Base-by-base conservation (phyloP, 2,888 invertebrate species). In the Eupithecia centaureata region DNA sequence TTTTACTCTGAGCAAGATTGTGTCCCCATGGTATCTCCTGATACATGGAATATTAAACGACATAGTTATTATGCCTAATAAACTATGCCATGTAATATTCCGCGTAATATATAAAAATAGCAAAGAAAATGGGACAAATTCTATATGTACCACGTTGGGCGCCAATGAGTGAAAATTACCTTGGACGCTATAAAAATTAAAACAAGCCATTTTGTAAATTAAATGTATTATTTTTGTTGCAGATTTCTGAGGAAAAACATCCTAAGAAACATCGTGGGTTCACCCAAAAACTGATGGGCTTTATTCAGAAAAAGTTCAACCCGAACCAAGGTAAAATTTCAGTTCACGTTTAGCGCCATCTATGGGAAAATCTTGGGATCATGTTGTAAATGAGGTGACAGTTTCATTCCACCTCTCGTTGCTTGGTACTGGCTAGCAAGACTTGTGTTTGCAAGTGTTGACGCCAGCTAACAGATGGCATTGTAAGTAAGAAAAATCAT, bases 201-300 rank as follows among this genome's bases (percentile, higher is more conserved):
- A 51, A 1, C 5, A 13, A 1, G 4, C 1, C 13, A 4, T 0
- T 12, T 25, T 51, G 25, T 51, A 25, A 51, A 22, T 1, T 28
- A n/a, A 28, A 18, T 0, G 10, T 56, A 7, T 3, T 32, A n/a
- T 32, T 32, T 42, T 74, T 64, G 63, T 78, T 73, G 0, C 77
- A 85, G 85, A 79, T 70, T 65, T 68, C 73, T 33, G 82, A 81
- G 12, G 83, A 81, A 18, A 77, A 78, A 30, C 81, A 79, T 1
- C 65, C 69, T 0, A 82, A 79, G 70, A 80, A 76, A 65, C 74
- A 78, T 63, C 75, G 79, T 4, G 81, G 86, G 2, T 35, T 87
- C 12, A 74, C 80, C 0, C 81, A 82, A 61, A 85, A 78, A 67
- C 60, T 87, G 0, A 25, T 87, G 75, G 76, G 81, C n/a, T 87